Base-by-base conservation (phyloP, 1,140 invertebrate species). In the Cardiocondyla obscurior region DNA sequence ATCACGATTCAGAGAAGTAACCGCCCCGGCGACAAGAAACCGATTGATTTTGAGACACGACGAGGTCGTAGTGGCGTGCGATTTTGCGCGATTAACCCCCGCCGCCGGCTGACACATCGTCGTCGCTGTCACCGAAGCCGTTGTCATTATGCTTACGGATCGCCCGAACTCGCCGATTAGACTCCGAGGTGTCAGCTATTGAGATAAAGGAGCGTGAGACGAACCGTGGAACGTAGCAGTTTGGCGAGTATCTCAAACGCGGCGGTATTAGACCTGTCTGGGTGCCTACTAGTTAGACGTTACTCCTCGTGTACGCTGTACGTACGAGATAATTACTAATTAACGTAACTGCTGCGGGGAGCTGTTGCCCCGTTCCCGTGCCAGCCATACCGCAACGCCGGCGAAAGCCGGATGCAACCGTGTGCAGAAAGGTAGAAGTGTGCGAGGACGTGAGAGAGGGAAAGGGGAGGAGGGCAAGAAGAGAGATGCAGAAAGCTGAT, bases 231-330 rank as follows among this genome's bases (percentile, higher is more conserved):
- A 42, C 8, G 16, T 19, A 58, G 39, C 25, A 49, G 64, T 64
- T 67, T 69, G 82, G 22, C 62, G 60, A 69, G 55, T 46, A 62
- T 82, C 64, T 83, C 79, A 70, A 83, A 83, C 64, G 69, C n/a
- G 19, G 28, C 53, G 53, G 44, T 53, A 83, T 83, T 83, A 83
- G 81, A 83, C 46, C 46, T 51, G 33, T 62, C 65, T 67, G n/a
- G n/a, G n/a, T n/a, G 81, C 82, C 64, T 85, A 72, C 72, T 83
- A 83, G 70, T 85, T 85, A 83, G 72, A 46, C 22, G 16, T 51
- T 49, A 53, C 55, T 14, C 22, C 51, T 8, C 49, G 33, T 57
- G 16, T 30, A 25, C 51, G 28, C 53, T 33, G 28, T 3, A 44
- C 72, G 55, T 49, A 55, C 36, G 42, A 28, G 67, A 81, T 84